Base-by-base conservation (phyloP, 2,888 invertebrate species). In the Eupeodes luniger region DNA sequence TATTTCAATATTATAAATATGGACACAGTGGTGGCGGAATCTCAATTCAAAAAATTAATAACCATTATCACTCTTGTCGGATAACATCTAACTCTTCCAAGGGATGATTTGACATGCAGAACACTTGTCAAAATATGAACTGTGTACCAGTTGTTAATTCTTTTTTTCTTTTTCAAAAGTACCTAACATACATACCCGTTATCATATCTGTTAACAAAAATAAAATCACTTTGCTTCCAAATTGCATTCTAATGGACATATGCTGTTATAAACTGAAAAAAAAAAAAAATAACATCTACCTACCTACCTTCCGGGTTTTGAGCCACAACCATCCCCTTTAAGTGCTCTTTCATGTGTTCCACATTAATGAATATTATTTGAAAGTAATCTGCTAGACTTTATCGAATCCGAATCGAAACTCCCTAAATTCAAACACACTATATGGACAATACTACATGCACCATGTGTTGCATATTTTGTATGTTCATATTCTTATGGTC, bases 301-400 rank as follows among this genome's bases (percentile, higher is more conserved):
- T 77, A 61, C 27, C 59, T 64, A 19, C 51, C 12, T 1, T 51
- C 57, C 34, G 51, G 49, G 47, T 49, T 76, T 53, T 75, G 7
- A 19, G 7, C 6, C 7, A 14, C 6, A 2, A 1, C 14, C 67
- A 36, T 69, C 70, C 79, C 79, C 82, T 64, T 66, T 88, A 90
- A 90, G 89, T 90, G 89, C 89, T 79, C 53, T 88, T 88, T 85
- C 88, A 82, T 89, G 85, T 88, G 89, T 81, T 89, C 77, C 80
- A 81, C 77, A 85, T 89, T 90, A 90, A 90, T 86, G 89, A 80
- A 89, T 84, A 89, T 90, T 90, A 88, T 84, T 86, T 59, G 77
- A 87, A 89, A 89, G 74, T 88, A 85, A 88, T 88, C 85, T 88
- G 70, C 81, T 27, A 36, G 77, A 69, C 81, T 69, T 55, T 27